Evolutionary conservation across 2,113 vertebrate genomes (phyloP).

Genomic region (Phylloscopus whistleri): DNA sequence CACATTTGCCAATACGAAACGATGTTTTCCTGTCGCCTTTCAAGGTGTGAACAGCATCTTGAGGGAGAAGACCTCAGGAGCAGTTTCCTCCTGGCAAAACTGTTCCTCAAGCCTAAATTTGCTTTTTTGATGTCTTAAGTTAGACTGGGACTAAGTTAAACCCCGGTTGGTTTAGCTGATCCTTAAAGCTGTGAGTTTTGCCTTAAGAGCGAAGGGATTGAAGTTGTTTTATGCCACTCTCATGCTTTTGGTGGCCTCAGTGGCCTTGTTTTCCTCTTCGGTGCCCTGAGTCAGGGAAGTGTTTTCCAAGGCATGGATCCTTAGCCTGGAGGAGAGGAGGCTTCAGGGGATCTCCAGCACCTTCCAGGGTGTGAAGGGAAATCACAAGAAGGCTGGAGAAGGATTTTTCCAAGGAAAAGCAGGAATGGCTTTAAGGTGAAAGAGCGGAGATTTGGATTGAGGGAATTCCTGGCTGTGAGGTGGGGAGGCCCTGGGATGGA

Average conservation of each 20-base stretch:
- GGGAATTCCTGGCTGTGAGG: neutral
- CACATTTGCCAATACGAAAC: neutral
- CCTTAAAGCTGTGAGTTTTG: neutral
- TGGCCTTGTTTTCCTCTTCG: neutral
- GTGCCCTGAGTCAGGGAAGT: neutral
- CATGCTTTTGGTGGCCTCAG: neutral
- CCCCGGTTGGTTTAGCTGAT: neutral
- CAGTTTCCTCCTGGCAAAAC: neutral
- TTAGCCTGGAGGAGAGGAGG: neutral
- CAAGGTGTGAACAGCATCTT: neutral
- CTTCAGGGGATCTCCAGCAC: neutral
- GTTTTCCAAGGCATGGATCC: neutral
- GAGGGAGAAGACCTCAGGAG: neutral
- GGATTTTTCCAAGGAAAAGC: neutral
- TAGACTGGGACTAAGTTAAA: neutral
- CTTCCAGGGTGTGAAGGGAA: neutral
- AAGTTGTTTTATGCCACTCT: neutral
- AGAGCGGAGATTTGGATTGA: neutral
- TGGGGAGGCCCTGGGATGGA: accelerated
- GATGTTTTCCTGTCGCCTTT: neutral
- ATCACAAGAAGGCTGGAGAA: neutral
- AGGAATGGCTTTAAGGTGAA: neutral
- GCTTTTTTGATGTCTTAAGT: accelerated
- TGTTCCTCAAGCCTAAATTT: neutral
- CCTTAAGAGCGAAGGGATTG: neutral